Evolutionary conservation across 2,888 invertebrate species (phyloP), one percentile per base, ranked within the genome.

Genomic region (Pollenia labialis): DNA sequence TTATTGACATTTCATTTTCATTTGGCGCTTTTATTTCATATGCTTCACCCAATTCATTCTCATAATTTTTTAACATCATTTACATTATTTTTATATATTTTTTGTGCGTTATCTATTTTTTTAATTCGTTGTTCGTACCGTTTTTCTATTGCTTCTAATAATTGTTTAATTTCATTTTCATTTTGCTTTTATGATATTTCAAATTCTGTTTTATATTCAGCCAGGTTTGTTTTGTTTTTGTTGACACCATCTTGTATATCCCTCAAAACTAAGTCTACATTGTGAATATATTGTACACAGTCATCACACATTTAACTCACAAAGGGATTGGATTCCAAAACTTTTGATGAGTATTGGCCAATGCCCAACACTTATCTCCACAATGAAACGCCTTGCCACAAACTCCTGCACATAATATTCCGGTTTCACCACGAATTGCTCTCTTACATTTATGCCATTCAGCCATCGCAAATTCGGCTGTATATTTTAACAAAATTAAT

Each of bases 11-110:
- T 23, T 60, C 23, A 12, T n/a, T 18, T 60, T 12, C 23, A 2
- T 50, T 60, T 18, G 75, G 60, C 7, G 62, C 75, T 7, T n/a
- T 62, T 18, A 75, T 58, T 60, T 74, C 60, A 40, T 62, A 42
- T 2, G 10, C 42, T 4, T 62, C 62, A 46, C 32, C 40, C 16
- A 75, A 7, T 50, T 75, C 1, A 7, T 52, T 52, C 40, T 75
- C 14, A 46, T 46, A 64, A 18, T 16, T 64, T 64, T 64, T 64
- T n/a, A 16, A 64, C 10, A 12, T 64, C 4, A 2, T 46, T 6
- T 46, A 46, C 16, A 64, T 46, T 64, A 46, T 42, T 32, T 32
- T 32, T 6, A 6, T 0, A 32, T 32, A 6, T 6, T 32, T 32
- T 32, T 32, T 32, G 23, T 23, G 23, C 23, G 23, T 23, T 23